Conservation (phyloP, 2,797 vertebrate genomes). For the Peromyscus eremicus region DNA sequence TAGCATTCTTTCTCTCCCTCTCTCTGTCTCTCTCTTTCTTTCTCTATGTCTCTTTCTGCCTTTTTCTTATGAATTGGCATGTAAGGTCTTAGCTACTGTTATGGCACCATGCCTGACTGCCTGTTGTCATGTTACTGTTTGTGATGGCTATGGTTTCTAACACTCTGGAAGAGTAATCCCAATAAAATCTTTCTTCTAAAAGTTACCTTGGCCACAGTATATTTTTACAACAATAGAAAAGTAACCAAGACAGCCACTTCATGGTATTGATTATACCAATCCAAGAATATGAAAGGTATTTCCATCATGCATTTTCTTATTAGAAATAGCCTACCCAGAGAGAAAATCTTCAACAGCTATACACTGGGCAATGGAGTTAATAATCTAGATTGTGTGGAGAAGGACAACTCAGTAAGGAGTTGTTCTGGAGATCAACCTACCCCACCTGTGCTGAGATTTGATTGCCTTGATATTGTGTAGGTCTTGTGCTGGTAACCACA, state of each 20-base stretch:
- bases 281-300: neutral
- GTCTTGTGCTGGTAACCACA: neutral
- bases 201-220: neutral
- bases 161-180: neutral
- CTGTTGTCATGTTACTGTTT: neutral
- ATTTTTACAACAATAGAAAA: neutral
- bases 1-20: neutral
- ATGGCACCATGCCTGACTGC: too few species aligned
- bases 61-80: too few species aligned
- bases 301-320: neutral
- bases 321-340: too few species aligned
- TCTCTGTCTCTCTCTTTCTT: neutral
- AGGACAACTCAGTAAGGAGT: neutral
- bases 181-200: too few species aligned
- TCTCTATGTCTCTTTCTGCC: neutral
- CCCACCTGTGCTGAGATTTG: neutral
- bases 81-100: neutral
- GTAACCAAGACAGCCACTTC: neutral
- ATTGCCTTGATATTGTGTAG: neutral
- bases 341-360: too few species aligned
- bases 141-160: neutral
- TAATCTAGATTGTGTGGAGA: neutral
- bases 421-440: neutral
- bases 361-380: neutral
- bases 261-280: neutral